Conservation (phyloP, 2,797 vertebrate species). For the Acanthopagrus latus region DNA sequence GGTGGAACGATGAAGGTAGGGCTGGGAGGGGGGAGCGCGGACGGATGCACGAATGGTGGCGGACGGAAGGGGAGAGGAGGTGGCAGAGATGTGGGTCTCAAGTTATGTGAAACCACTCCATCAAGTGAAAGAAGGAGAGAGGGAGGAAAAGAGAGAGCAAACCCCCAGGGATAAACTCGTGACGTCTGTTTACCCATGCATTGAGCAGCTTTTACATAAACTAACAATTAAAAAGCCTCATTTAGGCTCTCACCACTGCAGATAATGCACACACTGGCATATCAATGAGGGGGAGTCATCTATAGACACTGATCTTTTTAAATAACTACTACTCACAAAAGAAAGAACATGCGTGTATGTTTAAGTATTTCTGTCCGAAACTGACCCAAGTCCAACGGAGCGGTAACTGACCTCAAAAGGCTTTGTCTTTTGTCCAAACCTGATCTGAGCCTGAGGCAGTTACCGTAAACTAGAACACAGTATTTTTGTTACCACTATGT, state of each 20-base stretch:
- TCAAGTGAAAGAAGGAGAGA: constrained; percentile 35
- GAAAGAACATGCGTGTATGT: not conserved
- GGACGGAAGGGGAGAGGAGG: constrained; percentile 25
- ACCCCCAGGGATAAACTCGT: constrained; percentile 52
- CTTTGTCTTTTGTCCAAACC: too few relatives aligned
- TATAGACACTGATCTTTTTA: constrained; percentile 33
- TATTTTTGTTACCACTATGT: too few relatives aligned
- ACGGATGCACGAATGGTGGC: constrained; percentile 20
- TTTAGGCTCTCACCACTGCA: constrained; percentile 59
- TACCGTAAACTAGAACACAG: too few relatives aligned
- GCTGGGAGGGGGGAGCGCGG: not conserved
- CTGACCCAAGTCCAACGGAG: too few relatives aligned
- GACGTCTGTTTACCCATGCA: constrained; percentile 71
- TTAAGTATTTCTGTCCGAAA: not conserved
- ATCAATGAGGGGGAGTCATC: constrained; percentile 50
- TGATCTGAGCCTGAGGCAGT: too few relatives aligned
- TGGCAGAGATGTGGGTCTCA: constrained; percentile 49
- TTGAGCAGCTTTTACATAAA: constrained; percentile 73
- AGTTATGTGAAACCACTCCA: constrained; percentile 63
- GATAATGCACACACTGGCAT: constrained; percentile 55
- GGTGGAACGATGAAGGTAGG: constrained; percentile 21
- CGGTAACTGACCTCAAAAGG: too few relatives aligned
- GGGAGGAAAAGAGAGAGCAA: constrained; percentile 6
- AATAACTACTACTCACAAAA: constrained; percentile 30
- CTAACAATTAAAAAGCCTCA: constrained; percentile 75